Conservation (phyloP, 2,797 vertebrate genomes). For the Sebastes variabilis region DNA sequence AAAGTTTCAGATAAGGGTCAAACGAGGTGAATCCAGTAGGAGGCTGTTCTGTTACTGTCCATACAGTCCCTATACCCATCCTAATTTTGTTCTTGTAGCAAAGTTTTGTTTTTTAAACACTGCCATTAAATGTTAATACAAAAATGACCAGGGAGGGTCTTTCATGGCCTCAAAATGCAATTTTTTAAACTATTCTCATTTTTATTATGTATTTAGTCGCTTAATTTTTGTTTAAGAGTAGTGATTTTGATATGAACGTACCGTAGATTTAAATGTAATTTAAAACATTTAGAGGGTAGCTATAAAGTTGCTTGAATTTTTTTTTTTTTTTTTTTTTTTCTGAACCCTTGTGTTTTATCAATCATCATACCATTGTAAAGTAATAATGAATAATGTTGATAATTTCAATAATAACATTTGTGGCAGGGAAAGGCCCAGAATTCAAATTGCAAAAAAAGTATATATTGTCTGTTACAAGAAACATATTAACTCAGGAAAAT, state of each 20-base stretch:
- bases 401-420: conserved; percentile 85
- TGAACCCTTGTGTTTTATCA: conserved; percentile 93
- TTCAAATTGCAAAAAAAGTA: conserved; percentile 94
- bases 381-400: conserved; percentile 88
- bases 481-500: conserved; percentile 89
- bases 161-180: conserved; percentile 98
- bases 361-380: conserved; percentile 92
- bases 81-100: conserved; percentile 83
- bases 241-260: conserved; percentile 82
- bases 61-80: conserved; percentile 63
- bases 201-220: conserved; percentile 89
- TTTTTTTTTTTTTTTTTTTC: conserved; percentile 63
- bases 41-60: conserved; percentile 76
- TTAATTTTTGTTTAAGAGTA: conserved; percentile 88
- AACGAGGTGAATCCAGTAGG: conserved; percentile 82
- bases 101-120: conserved; percentile 86
- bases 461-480: conserved; percentile 90
- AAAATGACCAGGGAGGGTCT: conserved; percentile 95
- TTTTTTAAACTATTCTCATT: conserved; percentile 82
- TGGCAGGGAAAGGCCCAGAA: conserved; percentile 96
- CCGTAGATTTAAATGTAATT: conserved; percentile 95
- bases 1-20: conserved; percentile 99
- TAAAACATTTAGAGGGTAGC: conserved; percentile 88
- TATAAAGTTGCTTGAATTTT: conserved; percentile 76
- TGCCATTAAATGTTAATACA: conserved; percentile 99